A percentile compares a stretch with the other conserved stretches of the same genome.
phyloP scores from a whole-genome alignment of 2,888 invertebrate genomes.

The Clistopyga incitator region DNA sequence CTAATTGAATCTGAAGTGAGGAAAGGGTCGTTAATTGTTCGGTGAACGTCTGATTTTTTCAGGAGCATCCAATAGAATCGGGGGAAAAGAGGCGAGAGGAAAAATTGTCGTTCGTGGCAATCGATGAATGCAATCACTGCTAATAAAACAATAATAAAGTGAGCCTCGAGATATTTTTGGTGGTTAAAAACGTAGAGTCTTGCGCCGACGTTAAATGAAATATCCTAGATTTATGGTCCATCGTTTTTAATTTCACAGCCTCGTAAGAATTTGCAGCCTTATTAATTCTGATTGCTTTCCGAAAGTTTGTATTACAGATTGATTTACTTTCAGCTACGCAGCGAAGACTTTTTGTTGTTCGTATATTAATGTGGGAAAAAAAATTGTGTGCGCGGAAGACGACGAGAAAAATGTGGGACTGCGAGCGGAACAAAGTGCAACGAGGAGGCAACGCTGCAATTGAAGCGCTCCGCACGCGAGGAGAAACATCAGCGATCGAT shows the following conservation, averaged over 20 bases:
- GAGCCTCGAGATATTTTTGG: neutral
- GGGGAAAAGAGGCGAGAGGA: too few species aligned
- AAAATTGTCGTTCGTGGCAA: neutral
- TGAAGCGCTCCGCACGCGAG: constrained; percentile 2
- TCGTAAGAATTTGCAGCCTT: neutral
- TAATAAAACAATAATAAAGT: neutral
- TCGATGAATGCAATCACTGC: neutral
- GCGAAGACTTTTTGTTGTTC: constrained; percentile 28
- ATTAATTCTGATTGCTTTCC: neutral
- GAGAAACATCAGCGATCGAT: constrained; percentile 60
- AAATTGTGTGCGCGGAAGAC: neutral
- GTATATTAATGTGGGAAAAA: constrained; percentile 31
- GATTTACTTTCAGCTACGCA: constrained; percentile 5
- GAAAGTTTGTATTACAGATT: neutral
- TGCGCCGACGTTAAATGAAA: neutral
- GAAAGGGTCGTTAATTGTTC: neutral
- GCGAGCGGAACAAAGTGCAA: neutral
- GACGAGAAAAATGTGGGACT: constrained; percentile 11
- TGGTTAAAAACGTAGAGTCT: neutral
- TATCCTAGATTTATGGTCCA: neutral
- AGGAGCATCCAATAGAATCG: too few species aligned
- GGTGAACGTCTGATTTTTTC: neutral
- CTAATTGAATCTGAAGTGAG: neutral
- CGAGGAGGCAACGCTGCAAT: neutral
- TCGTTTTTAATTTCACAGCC: neutral